A percentile compares a stretch with the other conserved stretches of the same genome.
phyloP scores from a whole-genome alignment of 2,113 vertebrate genomes.

The Orycteropus afer region DNA sequence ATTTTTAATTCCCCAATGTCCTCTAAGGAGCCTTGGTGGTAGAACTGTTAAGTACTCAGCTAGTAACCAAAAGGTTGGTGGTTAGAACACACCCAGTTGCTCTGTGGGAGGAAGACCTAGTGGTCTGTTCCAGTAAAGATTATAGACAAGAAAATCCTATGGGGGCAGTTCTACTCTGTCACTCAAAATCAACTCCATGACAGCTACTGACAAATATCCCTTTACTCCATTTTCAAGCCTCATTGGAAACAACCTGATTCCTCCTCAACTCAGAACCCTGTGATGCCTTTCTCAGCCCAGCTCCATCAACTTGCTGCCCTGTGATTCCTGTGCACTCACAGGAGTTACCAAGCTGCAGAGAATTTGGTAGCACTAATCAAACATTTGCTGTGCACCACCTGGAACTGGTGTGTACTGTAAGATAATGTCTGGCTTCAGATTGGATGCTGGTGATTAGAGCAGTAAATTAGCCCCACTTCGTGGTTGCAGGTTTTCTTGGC shows the following conservation, averaged over 20 bases:
- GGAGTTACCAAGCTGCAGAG: conserved; percentile 65
- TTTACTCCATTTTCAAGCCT: background rate
- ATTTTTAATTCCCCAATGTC: background rate
- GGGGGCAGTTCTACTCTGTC: background rate
- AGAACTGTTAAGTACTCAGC: background rate
- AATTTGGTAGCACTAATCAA: conserved; percentile 81
- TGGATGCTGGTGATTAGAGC: conserved; percentile 79
- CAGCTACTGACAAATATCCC: background rate
- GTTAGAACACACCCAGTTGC: background rate
- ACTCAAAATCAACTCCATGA: background rate
- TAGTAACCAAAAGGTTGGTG: background rate
- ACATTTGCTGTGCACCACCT: conserved; percentile 78
- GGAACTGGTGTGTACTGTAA: conserved; percentile 78
- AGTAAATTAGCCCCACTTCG: conserved; percentile 78
- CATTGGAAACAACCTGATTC: background rate
- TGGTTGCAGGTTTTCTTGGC: conserved; percentile 74
- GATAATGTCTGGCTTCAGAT: conserved; percentile 79
- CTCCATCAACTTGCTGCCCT: background rate
- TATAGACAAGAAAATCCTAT: background rate
- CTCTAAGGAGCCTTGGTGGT: background rate
- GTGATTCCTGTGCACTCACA: background rate
- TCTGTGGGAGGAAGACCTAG: background rate
- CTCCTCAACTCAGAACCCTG: background rate
- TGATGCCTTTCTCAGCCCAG: background rate
- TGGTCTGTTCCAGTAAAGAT: background rate